Base-by-base conservation (phyloP, 2,113 vertebrate species). In the Solea solea region DNA sequence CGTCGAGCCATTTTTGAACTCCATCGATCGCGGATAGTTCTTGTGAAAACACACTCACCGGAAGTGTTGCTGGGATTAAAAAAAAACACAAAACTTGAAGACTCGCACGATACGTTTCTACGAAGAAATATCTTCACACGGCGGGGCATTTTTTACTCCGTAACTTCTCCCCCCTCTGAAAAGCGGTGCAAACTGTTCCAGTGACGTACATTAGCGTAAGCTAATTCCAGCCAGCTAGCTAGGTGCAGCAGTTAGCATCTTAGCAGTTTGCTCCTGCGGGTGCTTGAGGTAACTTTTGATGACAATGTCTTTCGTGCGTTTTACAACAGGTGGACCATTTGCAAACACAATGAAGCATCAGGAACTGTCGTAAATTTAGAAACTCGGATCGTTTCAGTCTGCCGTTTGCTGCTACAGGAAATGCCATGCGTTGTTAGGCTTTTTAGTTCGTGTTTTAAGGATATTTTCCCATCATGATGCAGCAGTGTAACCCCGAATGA, bases 211-310 rank as follows among this genome's bases (percentile, higher is more conserved):
- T 78, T 46, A 72, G 46, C 77, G 68, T 55, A 41, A 25, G 83
- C 69, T 87, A 69, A 67, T 56, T 69, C 75, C 85, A 88, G 81
- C 85, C 49, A 51, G 77, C 81, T 76, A 89, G 89, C 77, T 73
- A 46, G 69, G 44, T 21, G 5, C 56, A 48, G 13, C 5, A 25
- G 8, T n/a, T 72, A 74, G 65, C 57, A 14, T 7, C 7, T 57
- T 63, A 44, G 54, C 25, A 56, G 70, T 71, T 45, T 45, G 34
- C 51, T 64, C 6, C 61, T 50, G 56, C 34, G 28, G 25, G 41
- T 41, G 71, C 45, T 67, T 70, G 5, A 14, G 60, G 3, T 8
- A 60, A 76, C 73, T 80, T 78, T 75, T 77, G 13, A 14, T 5
- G 49, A 57, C 57, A 46, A 80, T 83, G 79, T 16, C 28, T 62